A percentile compares a stretch with the other conserved stretches of the same genome.
These are phyloP conservation scores for Leucophenga montana DNA, from an alignment of 2,888 invertebrate species.

Conservation along the genomic window DNA sequence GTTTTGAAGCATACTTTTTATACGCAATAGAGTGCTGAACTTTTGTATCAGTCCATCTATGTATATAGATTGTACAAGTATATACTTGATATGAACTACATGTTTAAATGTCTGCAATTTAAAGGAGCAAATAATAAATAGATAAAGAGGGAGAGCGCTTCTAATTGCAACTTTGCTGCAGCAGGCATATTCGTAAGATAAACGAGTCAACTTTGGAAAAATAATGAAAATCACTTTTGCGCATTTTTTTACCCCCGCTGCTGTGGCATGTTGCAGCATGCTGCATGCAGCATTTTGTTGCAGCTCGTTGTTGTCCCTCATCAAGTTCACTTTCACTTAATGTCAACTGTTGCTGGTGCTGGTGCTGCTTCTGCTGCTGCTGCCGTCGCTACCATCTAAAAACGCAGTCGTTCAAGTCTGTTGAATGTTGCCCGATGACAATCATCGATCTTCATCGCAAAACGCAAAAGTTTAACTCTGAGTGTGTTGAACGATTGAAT, in stretches of 20 bases:
- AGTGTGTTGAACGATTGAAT: slow-evolving; percentile 6
- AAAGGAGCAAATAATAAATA: no score
- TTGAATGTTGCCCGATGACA: slow-evolving; percentile 53
- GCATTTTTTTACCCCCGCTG: background rate
- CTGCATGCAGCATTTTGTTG: background rate
- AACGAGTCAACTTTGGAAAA: slow-evolving; percentile 37
- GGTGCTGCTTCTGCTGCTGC: background rate
- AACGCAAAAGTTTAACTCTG: slow-evolving; percentile 46
- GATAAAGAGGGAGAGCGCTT: no score
- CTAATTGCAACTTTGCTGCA: background rate
- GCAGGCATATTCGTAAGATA: background rate
- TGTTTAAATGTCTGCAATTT: no score
- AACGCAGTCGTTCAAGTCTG: background rate
- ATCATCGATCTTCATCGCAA: slow-evolving; percentile 70
- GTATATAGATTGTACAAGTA: no score
- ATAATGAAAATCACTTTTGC: slow-evolving; percentile 31
- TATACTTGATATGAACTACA: no score
- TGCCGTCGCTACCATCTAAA: background rate
- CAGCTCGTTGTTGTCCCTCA: slow-evolving; percentile 48
- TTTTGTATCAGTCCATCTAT: no score
- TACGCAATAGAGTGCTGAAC: no score
- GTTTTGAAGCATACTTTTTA: no score
- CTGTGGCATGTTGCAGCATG: slow-evolving; percentile 35
- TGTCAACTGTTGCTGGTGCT: slow-evolving; percentile 51
- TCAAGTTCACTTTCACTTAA: slow-evolving; percentile 66